Percentiles rank a stretch among this genome's conserved stretches.
Evolutionary conservation across 2,888 invertebrate genomes (phyloP).

Genomic region (Tribolium freemani): DNA sequence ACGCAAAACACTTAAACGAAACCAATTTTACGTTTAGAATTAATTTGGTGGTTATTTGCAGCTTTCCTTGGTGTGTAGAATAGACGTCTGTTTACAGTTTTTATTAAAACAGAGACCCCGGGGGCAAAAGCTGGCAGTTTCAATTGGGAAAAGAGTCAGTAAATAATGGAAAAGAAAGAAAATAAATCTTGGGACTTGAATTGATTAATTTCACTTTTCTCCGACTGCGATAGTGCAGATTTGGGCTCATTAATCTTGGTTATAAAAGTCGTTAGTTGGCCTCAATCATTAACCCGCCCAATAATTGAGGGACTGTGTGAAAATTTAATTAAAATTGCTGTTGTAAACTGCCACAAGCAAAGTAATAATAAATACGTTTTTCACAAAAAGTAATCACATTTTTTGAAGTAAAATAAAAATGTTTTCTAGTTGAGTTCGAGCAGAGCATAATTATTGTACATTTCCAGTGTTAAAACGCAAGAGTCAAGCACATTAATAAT

Average conservation of each 20-base stretch:
- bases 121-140: slow-evolving; percentile 24
- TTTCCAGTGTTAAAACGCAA: too few relatives aligned
- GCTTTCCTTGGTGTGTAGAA: background rate
- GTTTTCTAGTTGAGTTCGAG: too few relatives aligned
- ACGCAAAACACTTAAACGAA: background rate
- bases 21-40: background rate
- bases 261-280: slow-evolving; percentile 16
- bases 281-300: background rate
- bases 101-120: slow-evolving; percentile 23
- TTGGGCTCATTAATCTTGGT: slow-evolving; percentile 27
- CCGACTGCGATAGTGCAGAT: background rate
- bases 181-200: slow-evolving; percentile 29
- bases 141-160: slow-evolving; percentile 31
- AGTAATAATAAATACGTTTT: too few relatives aligned
- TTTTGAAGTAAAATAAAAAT: too few relatives aligned
- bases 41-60: slow-evolving; percentile 2
- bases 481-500: background rate
- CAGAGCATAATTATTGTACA: too few relatives aligned
- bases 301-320: too few relatives aligned
- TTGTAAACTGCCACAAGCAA: too few relatives aligned
- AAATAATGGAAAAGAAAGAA: slow-evolving; percentile 36
- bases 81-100: slow-evolving; percentile 22
- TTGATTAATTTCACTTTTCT: slow-evolving; percentile 32
- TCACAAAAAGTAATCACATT: too few relatives aligned
- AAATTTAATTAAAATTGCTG: too few relatives aligned